A percentile compares a stretch with the other conserved stretches of the same genome.
These are phyloP conservation scores for Tromatobia lineatoria DNA, from an alignment of 2,888 invertebrate species.

Conservation along the genomic window DNA sequence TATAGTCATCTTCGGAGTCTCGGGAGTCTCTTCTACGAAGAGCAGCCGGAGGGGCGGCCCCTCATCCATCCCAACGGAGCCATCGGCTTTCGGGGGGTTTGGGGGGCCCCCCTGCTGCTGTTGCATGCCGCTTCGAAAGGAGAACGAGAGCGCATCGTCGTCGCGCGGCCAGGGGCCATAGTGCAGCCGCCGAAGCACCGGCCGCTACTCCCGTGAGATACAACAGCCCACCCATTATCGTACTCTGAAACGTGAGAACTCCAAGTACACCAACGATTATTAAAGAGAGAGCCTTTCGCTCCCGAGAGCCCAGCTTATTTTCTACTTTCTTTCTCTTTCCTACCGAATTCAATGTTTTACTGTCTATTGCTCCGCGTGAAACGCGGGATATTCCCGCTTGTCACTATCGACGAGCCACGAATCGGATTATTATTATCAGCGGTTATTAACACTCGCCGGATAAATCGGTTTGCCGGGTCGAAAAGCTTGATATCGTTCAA, in stretches of 20 bases:
- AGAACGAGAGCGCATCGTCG: constrained; percentile 51
- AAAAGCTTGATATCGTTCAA: neutral
- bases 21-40: constrained; percentile 46
- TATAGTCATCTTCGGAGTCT: constrained; percentile 10
- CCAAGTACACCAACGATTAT: constrained; percentile 56
- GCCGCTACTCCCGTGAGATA: constrained; percentile 31
- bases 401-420: constrained; percentile 43
- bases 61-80: constrained; percentile 39
- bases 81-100: constrained; percentile 49
- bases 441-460: neutral
- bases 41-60: neutral
- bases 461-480: neutral
- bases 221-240: constrained; percentile 58
- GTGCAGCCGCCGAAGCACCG: constrained; percentile 58
- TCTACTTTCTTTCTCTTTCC: constrained; percentile 33
- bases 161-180: constrained; percentile 50
- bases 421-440: constrained; percentile 8
- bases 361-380: constrained; percentile 33
- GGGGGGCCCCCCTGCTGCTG: constrained; percentile 43
- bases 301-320: constrained; percentile 22
- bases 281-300: constrained; percentile 46
- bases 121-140: constrained; percentile 27
- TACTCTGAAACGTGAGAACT: constrained; percentile 74
- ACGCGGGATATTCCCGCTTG: constrained; percentile 2
- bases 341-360: constrained; percentile 20